Conservation (phyloP, 2,888 invertebrate genomes). For the Scelioninae gen. 1 region DNA sequence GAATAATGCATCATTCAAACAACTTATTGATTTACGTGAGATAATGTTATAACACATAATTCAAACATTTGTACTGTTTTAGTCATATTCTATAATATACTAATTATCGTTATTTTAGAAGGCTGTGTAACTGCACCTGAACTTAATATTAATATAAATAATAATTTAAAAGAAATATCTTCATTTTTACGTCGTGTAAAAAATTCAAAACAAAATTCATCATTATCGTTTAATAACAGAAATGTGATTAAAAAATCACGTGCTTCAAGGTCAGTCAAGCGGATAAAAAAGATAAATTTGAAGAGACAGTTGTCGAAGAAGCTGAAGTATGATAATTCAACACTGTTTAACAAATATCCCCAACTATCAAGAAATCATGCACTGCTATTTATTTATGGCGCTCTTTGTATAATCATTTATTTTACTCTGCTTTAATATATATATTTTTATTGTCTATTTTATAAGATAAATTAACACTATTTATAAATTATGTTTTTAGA, state of each 20-base stretch:
- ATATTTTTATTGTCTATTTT: neutral
- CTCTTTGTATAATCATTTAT: slow-evolving; percentile 40
- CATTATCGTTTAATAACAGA: neutral
- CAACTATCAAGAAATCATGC: slow-evolving; percentile 9
- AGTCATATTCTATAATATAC: neutral
- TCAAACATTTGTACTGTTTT: neutral
- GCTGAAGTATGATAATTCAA: neutral
- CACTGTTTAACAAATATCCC: neutral
- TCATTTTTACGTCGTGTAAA: neutral
- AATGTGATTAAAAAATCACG: neutral
- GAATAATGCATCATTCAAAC: neutral
- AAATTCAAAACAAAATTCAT: neutral
- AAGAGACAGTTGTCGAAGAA: neutral
- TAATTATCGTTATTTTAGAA: neutral
- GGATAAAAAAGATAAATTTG: neutral
- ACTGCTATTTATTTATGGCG: slow-evolving; percentile 31
- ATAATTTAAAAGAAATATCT: neutral
- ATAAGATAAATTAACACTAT: neutral
- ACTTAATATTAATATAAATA: neutral
- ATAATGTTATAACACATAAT: neutral
- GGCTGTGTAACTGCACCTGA: neutral
- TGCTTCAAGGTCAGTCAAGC: neutral
- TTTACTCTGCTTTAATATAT: slow-evolving; percentile 4
- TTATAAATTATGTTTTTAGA: neutral
- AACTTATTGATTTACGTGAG: slow-evolving; percentile 6